Percentiles rank a stretch among this genome's conserved stretches.
phyloP scores from a whole-genome alignment of 2,113 vertebrate genomes.

The Cavia porcellus region DNA sequence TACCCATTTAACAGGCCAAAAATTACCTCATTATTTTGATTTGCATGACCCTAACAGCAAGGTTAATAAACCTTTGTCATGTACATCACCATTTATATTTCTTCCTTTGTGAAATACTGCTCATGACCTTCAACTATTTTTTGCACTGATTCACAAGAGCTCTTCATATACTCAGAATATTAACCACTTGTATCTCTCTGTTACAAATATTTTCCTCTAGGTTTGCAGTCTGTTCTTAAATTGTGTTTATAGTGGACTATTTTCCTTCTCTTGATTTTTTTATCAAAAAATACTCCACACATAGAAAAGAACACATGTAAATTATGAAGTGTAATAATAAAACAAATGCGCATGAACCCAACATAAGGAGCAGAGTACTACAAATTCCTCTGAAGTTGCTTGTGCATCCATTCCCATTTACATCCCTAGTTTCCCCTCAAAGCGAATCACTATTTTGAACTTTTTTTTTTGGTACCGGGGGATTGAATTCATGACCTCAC shows the following conservation, averaged over 20 bases:
- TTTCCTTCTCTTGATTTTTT: not conserved
- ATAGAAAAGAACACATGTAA: not conserved
- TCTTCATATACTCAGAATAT: constrained; percentile 48
- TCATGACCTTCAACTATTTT: constrained; percentile 51
- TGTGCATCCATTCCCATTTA: not conserved
- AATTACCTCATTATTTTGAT: constrained; percentile 56
- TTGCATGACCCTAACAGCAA: constrained; percentile 51
- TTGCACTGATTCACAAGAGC: not conserved
- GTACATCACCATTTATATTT: constrained; percentile 53
- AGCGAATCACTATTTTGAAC: not conserved
- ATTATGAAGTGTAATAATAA: constrained; percentile 41
- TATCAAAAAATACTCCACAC: constrained; percentile 41
- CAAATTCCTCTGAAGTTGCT: constrained; percentile 24
- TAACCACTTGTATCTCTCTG: constrained; percentile 20
- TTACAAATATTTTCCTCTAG: constrained; percentile 25
- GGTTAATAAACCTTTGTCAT: constrained; percentile 46
- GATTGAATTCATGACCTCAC: too few relatives aligned
- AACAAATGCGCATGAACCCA: constrained; percentile 14
- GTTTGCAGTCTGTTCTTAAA: not conserved
- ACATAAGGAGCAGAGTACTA: constrained; percentile 34
- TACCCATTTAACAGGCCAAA: constrained; percentile 58
- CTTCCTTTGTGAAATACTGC: constrained; percentile 58
- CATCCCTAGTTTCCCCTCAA: not conserved
- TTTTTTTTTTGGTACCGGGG: not conserved
- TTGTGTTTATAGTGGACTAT: constrained; percentile 20